A percentile compares a stretch with the other conserved stretches of the same genome.
phyloP scores from a whole-genome alignment of 2,113 vertebrate species.

The Podarcis raffonei region DNA sequence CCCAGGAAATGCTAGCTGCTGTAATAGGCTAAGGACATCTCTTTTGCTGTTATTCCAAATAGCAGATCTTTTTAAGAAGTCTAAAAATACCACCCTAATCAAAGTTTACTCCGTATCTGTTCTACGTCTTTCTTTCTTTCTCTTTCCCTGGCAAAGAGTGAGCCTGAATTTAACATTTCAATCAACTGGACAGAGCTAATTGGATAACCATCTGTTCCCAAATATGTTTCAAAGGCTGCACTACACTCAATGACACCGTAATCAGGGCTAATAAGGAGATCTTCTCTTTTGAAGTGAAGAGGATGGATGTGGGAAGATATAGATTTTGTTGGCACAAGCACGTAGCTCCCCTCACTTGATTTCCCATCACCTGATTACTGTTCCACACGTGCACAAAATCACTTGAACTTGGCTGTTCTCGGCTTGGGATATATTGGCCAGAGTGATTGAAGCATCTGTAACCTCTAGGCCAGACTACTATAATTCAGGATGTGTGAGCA shows the following conservation, averaged over 20 bases:
- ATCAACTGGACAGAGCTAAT: conserved; percentile 65
- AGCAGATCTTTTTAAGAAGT: neutral
- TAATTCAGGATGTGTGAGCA: no score
- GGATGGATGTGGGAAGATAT: neutral
- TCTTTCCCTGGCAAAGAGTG: conserved; percentile 39
- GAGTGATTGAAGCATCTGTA: no score
- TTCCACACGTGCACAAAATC: neutral
- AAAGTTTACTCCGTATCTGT: neutral
- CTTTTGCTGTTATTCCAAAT: neutral
- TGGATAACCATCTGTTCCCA: conserved; percentile 72
- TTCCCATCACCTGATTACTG: no score
- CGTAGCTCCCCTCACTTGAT: neutral
- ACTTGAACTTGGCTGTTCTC: neutral
- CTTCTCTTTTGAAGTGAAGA: conserved; percentile 31
- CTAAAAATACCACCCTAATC: neutral
- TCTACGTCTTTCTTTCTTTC: neutral
- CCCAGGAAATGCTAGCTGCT: neutral
- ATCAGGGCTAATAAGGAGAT: conserved; percentile 59
- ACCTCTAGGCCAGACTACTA: no score
- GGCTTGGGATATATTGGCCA: no score
- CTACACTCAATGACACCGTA: conserved; percentile 56
- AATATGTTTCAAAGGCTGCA: conserved; percentile 61
- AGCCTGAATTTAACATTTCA: conserved; percentile 69
- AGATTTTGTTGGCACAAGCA: neutral
- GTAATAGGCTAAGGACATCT: neutral